These are phyloP conservation scores for Desmophyllum pertusum DNA, from an alignment of 92 coral and sea anemone species.

Conservation along the genomic window DNA sequence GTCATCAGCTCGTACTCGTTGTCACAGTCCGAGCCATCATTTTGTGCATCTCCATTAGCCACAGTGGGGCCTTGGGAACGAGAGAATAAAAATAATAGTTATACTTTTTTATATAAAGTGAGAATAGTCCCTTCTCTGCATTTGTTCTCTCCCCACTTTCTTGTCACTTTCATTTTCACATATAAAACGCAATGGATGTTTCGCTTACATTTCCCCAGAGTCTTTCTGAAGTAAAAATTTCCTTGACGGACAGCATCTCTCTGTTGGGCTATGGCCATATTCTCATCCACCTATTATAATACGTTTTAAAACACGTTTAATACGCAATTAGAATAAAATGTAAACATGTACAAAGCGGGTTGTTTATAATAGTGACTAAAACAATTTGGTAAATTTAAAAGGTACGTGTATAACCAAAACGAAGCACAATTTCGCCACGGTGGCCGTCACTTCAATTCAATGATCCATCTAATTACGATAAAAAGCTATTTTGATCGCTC, in stretches of 20 bases:
- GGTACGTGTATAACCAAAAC: no score
- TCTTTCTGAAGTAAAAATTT: slow-evolving; percentile 81
- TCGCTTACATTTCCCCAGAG: slow-evolving; percentile 82
- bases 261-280: slow-evolving; percentile 84
- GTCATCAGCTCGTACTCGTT: slow-evolving; percentile 67
- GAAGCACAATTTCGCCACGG: no score
- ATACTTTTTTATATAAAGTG: no score
- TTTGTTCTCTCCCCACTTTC: background rate
- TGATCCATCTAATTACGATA: no score
- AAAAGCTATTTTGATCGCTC: no score
- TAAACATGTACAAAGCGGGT: no score
- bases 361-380: background rate
- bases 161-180: background rate
- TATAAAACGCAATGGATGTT: background rate
- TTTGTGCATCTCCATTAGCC: slow-evolving; percentile 14
- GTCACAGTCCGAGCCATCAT: slow-evolving; percentile 40
- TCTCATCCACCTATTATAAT: slow-evolving; percentile 79
- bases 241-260: slow-evolving; percentile 90
- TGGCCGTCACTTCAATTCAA: no score
- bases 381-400: no score
- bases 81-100: background rate
- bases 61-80: background rate
- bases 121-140: background rate
- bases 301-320: no score
- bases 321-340: background rate